A percentile compares a stretch with the other conserved stretches of the same genome.
Conservation (phyloP, 1,140 invertebrate species). For the Chironomus striatipennis region DNA sequence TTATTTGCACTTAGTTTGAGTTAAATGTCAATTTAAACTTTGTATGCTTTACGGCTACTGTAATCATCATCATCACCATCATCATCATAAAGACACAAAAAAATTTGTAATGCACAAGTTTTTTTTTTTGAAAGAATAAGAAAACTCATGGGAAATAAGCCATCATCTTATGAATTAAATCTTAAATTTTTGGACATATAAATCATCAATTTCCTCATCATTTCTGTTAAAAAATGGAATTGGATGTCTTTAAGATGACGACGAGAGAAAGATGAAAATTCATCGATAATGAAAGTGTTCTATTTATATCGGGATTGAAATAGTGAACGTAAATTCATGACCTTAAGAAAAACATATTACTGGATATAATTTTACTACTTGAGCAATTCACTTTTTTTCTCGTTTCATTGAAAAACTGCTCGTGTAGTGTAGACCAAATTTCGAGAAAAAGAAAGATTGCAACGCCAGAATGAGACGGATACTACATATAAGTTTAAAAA, state of each 20-base stretch:
- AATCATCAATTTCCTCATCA: too few relatives aligned
- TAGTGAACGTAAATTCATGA: neutral
- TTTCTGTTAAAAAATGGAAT: neutral
- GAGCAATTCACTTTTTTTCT: slow-evolving; percentile 5
- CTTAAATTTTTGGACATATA: too few relatives aligned
- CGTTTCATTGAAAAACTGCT: neutral
- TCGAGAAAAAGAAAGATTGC: neutral
- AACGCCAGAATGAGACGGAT: neutral
- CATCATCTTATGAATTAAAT: neutral
- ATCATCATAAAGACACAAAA: neutral
- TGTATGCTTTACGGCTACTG: neutral
- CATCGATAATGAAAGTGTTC: neutral
- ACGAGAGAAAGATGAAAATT: neutral
- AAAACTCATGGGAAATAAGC: neutral
- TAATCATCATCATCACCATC: too few relatives aligned
- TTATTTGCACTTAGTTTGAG: neutral
- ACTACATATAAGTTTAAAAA: neutral
- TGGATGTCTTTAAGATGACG: neutral
- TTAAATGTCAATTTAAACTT: neutral
- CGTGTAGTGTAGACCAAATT: neutral
- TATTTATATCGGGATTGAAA: neutral
- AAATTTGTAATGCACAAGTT: neutral
- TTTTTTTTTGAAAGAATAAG: neutral
- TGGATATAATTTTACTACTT: neutral
- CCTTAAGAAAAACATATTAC: neutral